Conservation (phyloP, 2,113 vertebrate species). For the Peromyscus californicus region DNA sequence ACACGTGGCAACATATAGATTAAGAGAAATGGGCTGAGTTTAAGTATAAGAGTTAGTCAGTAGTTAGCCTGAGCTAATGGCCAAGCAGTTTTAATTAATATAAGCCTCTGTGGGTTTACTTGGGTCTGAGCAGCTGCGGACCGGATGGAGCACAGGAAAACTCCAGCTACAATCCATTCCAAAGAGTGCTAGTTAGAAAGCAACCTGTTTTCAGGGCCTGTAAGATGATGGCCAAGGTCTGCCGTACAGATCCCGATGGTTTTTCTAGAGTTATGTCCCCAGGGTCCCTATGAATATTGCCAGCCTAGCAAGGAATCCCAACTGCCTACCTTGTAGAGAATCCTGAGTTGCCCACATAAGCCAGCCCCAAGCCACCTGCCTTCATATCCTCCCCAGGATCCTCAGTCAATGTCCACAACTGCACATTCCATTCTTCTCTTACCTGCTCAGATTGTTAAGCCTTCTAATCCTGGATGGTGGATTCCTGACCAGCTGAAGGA, state of each 20-base stretch:
- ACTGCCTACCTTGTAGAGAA: background rate
- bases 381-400: background rate
- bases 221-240: background rate
- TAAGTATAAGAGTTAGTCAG: no score
- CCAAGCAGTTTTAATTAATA: no score
- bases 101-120: no score
- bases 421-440: background rate
- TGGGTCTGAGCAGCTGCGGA: no score
- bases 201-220: rapidly evolving
- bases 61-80: no score
- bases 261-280: background rate
- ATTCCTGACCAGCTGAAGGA: background rate
- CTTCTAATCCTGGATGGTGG: background rate
- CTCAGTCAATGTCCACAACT: background rate
- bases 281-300: background rate
- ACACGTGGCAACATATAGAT: no score
- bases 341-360: background rate
- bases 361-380: background rate
- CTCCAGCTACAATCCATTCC: background rate
- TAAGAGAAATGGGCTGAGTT: no score
- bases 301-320: background rate
- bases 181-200: background rate
- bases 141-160: no score
- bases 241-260: background rate
- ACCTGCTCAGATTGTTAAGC: background rate